Evolutionary conservation across 1,140 invertebrate species (phyloP).

Genomic region (Diuraphis noxia): DNA sequence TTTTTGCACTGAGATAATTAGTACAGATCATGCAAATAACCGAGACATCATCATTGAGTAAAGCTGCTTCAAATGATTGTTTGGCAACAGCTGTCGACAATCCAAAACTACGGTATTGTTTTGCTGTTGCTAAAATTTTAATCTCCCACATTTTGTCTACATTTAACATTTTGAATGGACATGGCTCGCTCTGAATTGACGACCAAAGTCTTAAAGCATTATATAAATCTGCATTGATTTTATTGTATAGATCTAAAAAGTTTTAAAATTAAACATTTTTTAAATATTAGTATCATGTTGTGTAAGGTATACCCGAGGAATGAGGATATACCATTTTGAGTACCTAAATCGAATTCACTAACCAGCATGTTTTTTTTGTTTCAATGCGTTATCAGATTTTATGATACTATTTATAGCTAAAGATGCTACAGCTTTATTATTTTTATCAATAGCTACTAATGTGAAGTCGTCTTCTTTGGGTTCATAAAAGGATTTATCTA

Average conservation of each 20-base stretch:
- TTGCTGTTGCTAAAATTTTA: slow-evolving; percentile 25
- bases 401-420: slow-evolving; percentile 19
- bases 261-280: neutral
- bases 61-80: slow-evolving; percentile 11
- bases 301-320: no score
- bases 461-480: neutral
- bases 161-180: slow-evolving; percentile 41
- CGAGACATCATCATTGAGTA: slow-evolving; percentile 29
- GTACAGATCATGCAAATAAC: slow-evolving; percentile 41
- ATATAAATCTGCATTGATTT: neutral
- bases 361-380: neutral
- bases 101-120: slow-evolving; percentile 32
- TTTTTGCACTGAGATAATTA: slow-evolving; percentile 23
- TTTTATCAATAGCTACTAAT: slow-evolving; percentile 38
- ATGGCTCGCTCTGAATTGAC: slow-evolving; percentile 23
- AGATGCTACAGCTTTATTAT: slow-evolving; percentile 3
- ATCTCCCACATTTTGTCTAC: slow-evolving; percentile 39
- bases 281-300: neutral
- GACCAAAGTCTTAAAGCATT: slow-evolving; percentile 7
- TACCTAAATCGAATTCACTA: neutral
- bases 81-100: slow-evolving; percentile 23
- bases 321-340: no score
- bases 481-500: neutral
- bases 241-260: slow-evolving; percentile 24
- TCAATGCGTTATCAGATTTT: neutral